These are phyloP conservation scores for Barbus barbus DNA, from an alignment of 2,113 vertebrate genomes.

Conservation along the genomic window DNA sequence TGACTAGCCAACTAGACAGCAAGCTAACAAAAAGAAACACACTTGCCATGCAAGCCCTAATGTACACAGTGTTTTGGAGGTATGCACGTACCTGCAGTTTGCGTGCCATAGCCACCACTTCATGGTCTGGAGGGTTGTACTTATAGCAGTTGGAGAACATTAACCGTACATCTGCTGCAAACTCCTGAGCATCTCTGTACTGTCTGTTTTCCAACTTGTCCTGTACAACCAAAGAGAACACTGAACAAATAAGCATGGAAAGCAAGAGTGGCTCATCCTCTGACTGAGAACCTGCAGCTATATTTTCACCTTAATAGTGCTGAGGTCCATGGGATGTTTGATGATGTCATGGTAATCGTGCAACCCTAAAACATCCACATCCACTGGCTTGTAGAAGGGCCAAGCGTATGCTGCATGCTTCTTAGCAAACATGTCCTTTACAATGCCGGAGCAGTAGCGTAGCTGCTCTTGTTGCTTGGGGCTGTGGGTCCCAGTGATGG, in stretches of 20 bases:
- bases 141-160: constrained; percentile 99
- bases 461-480: constrained; percentile 75
- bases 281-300: no score
- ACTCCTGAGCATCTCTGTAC: constrained; percentile 86
- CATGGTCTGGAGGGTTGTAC: constrained; percentile 96
- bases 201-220: no score
- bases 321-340: constrained; percentile 97
- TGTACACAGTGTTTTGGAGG: no score
- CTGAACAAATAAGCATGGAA: no score
- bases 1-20: no score
- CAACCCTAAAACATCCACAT: constrained; percentile 52
- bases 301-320: constrained; percentile 84
- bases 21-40: no score
- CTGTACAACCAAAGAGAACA: no score
- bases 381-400: constrained; percentile 87
- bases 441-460: constrained; percentile 85
- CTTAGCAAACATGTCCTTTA: constrained; percentile 94
- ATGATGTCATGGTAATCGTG: constrained; percentile 97
- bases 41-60: no score
- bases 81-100: constrained; percentile 85
- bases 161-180: constrained; percentile 90
- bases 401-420: constrained; percentile 94
- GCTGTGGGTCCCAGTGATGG: no score
- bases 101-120: constrained; percentile 94
- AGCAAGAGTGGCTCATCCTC: no score